Base-by-base conservation (phyloP, 2,113 vertebrate genomes). In the Coptodon rendalli region DNA sequence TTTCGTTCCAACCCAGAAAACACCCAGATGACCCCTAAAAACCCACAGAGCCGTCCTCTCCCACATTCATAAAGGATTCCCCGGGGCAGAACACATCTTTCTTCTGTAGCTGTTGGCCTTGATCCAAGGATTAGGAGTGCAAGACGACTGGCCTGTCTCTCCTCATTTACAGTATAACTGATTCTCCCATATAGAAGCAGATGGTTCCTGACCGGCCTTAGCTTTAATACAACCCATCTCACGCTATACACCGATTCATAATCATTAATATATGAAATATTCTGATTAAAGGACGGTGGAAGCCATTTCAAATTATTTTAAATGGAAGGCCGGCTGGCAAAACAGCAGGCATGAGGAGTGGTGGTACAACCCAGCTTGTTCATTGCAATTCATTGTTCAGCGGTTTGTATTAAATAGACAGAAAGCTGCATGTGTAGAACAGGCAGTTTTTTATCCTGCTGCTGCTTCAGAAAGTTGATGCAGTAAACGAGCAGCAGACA, bases 81-180 rank as follows among this genome's bases (percentile, higher is more conserved):
- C 89, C 17, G 19, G 34, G 81, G 84, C 38, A 73, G 83, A 66
- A 80, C 88, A 79, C 6, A 24, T 84, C 81, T 80, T 31, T 63
- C 9, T 6, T 6, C 85, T 90, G 91, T 48, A 88, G 91, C 84
- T 89, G 34, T 84, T 93, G 93, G 91, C 84, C 59, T 61, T 10
- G 86, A 85, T 88, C 90, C 92, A 91, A 43, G 80, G 81, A 87
- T 91, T 36, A 87, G 63, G 22, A 86, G 54, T 9, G 3, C 9
- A 71, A 57, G 68, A 85, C 17, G 29, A 80, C 81, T 2, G 61
- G 84, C 56, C 76, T 7, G 89, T 63, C 71, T 83, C 5, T 63
- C 54, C 48, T 81, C 87, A 73, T 38, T 45, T 22, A 63, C 71
- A 57, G 22, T 10, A 56, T 4, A 86, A 57, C 45, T n/a, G 61